Percentiles rank a stretch among this genome's conserved stretches.
Conservation (phyloP, 2,888 invertebrate genomes). For the Tetranychus piercei region DNA sequence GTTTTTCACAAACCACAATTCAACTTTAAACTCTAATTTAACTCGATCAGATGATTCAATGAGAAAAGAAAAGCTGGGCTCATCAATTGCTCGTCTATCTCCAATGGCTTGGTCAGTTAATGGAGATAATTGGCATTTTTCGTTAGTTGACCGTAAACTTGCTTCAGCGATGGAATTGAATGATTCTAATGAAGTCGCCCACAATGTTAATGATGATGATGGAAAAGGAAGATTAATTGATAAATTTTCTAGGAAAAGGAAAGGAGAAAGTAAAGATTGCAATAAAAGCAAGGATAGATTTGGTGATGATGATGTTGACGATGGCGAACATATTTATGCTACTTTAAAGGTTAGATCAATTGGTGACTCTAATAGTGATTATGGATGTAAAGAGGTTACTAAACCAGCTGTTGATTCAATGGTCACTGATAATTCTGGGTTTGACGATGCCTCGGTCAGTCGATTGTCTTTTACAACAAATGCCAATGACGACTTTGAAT, state of each 20-base stretch:
- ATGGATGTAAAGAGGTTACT: neutral
- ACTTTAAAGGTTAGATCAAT: slow-evolving; percentile 27
- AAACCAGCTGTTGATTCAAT: neutral
- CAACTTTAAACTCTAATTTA: neutral
- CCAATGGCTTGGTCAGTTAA: neutral
- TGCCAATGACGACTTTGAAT: slow-evolving; percentile 45
- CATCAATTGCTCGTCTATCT: neutral
- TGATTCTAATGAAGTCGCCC: neutral
- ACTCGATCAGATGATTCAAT: neutral
- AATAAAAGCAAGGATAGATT: neutral
- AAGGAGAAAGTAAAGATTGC: neutral
- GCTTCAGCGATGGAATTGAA: neutral
- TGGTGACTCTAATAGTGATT: slow-evolving; percentile 7
- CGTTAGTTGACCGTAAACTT: neutral
- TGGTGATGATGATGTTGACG: neutral
- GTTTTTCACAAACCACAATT: neutral
- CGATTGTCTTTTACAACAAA: slow-evolving; percentile 43
- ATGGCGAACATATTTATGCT: slow-evolving; percentile 35
- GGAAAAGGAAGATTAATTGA: neutral
- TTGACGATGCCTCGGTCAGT: slow-evolving; percentile 21
- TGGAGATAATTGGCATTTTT: neutral
- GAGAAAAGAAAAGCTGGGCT: neutral
- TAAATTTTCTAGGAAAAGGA: neutral
- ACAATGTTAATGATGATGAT: neutral
- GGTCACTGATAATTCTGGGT: neutral